phyloP scores from a whole-genome alignment of 2,113 vertebrate species.

The Ailurus styani region DNA sequence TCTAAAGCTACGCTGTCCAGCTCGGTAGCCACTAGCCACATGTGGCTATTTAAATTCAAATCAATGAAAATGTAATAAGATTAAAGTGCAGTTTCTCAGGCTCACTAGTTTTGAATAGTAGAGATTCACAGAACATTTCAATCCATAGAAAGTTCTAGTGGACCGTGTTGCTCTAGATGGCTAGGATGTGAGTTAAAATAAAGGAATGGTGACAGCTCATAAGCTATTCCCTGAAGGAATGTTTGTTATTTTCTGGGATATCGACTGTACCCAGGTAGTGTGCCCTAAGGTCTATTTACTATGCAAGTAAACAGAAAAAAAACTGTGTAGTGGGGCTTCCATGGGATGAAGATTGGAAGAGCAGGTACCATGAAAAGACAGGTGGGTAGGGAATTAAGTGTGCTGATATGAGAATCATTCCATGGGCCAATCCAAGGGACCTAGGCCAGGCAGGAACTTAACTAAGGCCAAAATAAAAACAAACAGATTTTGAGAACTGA shows the following conservation, averaged over 20 bases:
- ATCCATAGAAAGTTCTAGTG: background rate
- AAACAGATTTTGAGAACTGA: constrained; percentile 6
- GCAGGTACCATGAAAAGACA: background rate
- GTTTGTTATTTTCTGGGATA: background rate
- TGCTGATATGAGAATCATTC: background rate
- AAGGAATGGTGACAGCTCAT: background rate
- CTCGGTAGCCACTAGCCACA: background rate
- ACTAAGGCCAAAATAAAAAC: constrained; percentile 12
- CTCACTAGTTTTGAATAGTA: background rate
- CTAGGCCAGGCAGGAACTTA: background rate
- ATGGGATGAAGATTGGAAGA: background rate
- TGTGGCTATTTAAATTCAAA: background rate
- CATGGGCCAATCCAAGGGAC: background rate
- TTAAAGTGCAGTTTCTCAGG: background rate
- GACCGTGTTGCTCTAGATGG: background rate
- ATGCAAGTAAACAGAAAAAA: background rate
- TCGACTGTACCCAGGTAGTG: background rate
- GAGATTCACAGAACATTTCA: background rate
- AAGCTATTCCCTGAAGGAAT: background rate
- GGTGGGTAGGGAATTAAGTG: background rate
- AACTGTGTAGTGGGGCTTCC: background rate
- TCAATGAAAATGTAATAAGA: background rate
- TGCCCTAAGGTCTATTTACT: background rate
- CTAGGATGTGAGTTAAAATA: background rate
- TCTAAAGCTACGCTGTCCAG: background rate